These are phyloP conservation scores for Porites cylindrica DNA, from an alignment of 92 coral and sea anemone species.

Conservation along the genomic window DNA sequence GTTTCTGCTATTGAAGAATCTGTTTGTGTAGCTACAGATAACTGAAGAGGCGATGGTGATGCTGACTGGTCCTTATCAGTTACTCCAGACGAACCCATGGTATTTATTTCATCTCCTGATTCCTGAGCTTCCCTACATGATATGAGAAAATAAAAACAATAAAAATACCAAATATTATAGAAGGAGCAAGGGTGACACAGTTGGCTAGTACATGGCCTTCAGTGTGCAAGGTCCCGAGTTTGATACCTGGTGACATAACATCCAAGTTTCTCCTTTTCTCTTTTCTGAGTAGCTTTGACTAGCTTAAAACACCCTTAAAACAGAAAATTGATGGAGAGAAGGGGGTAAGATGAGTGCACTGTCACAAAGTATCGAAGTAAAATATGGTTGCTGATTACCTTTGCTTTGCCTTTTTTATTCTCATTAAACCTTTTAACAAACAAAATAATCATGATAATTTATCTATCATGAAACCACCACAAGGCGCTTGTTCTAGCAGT, in stretches of 20 bases:
- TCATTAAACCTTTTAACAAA: conserved; percentile 1
- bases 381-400: neutral
- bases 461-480: conserved; percentile 10
- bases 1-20: neutral
- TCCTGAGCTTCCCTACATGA: conserved; percentile 6
- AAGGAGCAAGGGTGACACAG: neutral
- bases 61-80: conserved; percentile 4
- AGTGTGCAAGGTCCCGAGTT: conserved; percentile 4
- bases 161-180: neutral
- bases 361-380: conserved; percentile 7
- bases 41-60: neutral
- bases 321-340: neutral
- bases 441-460: neutral
- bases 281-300: neutral
- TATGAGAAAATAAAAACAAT: conserved; percentile 8
- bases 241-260: conserved; percentile 6
- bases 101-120: conserved; percentile 8
- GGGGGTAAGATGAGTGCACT: neutral
- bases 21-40: conserved; percentile 1
- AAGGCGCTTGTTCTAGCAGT: neutral
- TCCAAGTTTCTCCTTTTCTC: conserved; percentile 3
- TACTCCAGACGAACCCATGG: neutral
- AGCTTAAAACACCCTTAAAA: conserved; percentile 2
- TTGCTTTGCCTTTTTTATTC: neutral
- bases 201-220: neutral